Evolutionary conservation across 2,797 vertebrate genomes (phyloP), one percentile per base, ranked within the genome.

Genomic region (Enteromius viviparus): DNA sequence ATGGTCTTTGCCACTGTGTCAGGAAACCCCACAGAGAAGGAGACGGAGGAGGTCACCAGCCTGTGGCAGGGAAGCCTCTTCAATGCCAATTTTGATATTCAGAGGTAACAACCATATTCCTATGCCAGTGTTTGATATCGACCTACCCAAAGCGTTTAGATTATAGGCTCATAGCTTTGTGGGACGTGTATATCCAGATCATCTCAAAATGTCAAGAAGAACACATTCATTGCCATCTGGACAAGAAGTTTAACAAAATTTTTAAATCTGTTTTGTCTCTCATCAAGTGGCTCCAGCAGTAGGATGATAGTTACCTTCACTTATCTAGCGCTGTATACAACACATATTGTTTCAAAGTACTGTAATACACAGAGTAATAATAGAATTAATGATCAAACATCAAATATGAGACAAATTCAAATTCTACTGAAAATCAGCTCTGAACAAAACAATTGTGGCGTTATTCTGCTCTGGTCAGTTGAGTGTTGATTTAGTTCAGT

Each of bases 1-100:
- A 99, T 99, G 98, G 96, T 99, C 87, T 99, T 99, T 69, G 97
- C 95, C 1, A 96, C 96, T 0, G 97, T 99, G 84, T 96, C 97
- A 0, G 98, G 97, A 79, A 91, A 92, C 55, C 97, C 98, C n/a
- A 95, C 94, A 0, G 98, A 99, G 90, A 99, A 99, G 84, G 97
- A 99, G 91, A 98, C 96, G 0, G 98, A 99, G 85, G 96, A 99
- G 88, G 92, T 99, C 85, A 99, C 96, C 2, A 95, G 96, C 85
- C 89, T 99, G 88, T 98, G 97, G 97, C 98, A 98, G 91, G 96
- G 97, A 58, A 96, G 97, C 80, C 97, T 99, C 29, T 99, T 98
- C 93, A 99, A 99, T 0, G 98, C 97, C 78, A 99, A 99, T 93
- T 99, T 92, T n/a, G 98, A 99, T 0, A 87, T 99, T 42, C 98